Base-by-base conservation (phyloP, 2,113 vertebrate genomes). In the Phasianus colchicus region DNA sequence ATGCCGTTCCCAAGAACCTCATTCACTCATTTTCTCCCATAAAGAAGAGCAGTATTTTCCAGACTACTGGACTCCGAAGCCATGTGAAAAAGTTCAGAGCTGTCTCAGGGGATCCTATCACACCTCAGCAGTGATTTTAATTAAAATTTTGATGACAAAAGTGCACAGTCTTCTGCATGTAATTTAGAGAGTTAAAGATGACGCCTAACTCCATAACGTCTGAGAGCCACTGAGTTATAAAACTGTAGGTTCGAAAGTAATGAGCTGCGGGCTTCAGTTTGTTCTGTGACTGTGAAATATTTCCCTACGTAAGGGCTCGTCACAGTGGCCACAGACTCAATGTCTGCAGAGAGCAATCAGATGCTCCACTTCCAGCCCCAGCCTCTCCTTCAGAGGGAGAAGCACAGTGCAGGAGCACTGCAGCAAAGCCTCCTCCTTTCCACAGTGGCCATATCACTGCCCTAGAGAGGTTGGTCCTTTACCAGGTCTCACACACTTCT, bases 111-210 rank as follows among this genome's bases (percentile, higher is more conserved):
- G 96, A 95, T 67, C 34, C 65, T 40, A 75, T 61, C 82, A 72
- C 80, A 93, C 57, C 83, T 93, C 76, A 81, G 73, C 9, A 2
- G 65, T 52, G 76, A 90, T 92, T 94, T 93, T 88, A 94, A 90
- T 82, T 83, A 95, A 96, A 95, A 78, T 65, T 79, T 84, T 90
- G 83, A 93, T 72, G 88, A 78, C 80, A 84, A 36, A 88, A 88
- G 52, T 9, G 2, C 5, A 0, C 11, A 81, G 65, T 43, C 29
- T 47, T 82, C 61, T 81, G 22, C 73, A 93, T 86, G 88, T 65
- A 86, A 94, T 90, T 95, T 55, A 71, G 47, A 74, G 77, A 88
- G 65, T 67, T 90, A 65, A 81, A 88, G 57, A 81, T 40, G 57
- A 94, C 6, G 2, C 12, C 1, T 15, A 79, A 61, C 55, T 83